Percentiles rank a stretch among this genome's conserved stretches.
Conservation (phyloP, 2,888 invertebrate species). For the Neoascia interrupta region DNA sequence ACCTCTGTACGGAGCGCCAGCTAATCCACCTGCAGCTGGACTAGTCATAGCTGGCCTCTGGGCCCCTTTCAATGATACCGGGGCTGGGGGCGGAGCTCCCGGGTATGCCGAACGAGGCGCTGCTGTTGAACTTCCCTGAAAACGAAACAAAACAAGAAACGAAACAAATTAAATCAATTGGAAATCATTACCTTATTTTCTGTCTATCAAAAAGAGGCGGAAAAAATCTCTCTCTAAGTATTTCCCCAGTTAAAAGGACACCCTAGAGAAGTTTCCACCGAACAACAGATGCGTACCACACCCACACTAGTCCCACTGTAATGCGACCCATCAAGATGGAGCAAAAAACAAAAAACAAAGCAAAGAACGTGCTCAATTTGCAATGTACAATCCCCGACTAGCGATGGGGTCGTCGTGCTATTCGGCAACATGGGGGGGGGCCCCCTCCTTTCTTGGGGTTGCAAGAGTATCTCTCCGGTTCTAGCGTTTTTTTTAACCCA, state of each 20-base stretch:
- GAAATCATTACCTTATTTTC: slow-evolving; percentile 10
- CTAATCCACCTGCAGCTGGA: slow-evolving; percentile 80
- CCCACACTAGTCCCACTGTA: background rate
- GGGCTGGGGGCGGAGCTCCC: slow-evolving; percentile 79
- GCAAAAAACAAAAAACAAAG: slow-evolving; percentile 3
- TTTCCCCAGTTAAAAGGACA: slow-evolving; percentile 8
- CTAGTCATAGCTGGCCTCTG: slow-evolving; percentile 80
- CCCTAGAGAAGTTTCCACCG: background rate
- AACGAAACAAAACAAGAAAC: slow-evolving; percentile 37
- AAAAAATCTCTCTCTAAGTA: slow-evolving; percentile 13
- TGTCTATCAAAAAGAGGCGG: background rate
- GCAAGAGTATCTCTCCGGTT: no score
- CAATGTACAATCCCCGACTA: slow-evolving; percentile 28
- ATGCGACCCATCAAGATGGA: background rate
- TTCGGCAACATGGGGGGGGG: no score
- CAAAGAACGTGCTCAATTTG: slow-evolving; percentile 45
- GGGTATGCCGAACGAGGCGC: slow-evolving; percentile 78
- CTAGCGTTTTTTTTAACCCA: slow-evolving; percentile 34
- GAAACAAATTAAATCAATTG: slow-evolving; percentile 8
- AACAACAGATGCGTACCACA: slow-evolving; percentile 2
- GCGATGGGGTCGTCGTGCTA: no score
- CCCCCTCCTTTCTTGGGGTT: no score
- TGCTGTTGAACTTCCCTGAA: slow-evolving; percentile 76
- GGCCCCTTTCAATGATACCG: slow-evolving; percentile 79
- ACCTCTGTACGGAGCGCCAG: slow-evolving; percentile 79